These are phyloP conservation scores for Intellagama lesueurii DNA, from an alignment of 2,797 vertebrate genomes.

Conservation along the genomic window DNA sequence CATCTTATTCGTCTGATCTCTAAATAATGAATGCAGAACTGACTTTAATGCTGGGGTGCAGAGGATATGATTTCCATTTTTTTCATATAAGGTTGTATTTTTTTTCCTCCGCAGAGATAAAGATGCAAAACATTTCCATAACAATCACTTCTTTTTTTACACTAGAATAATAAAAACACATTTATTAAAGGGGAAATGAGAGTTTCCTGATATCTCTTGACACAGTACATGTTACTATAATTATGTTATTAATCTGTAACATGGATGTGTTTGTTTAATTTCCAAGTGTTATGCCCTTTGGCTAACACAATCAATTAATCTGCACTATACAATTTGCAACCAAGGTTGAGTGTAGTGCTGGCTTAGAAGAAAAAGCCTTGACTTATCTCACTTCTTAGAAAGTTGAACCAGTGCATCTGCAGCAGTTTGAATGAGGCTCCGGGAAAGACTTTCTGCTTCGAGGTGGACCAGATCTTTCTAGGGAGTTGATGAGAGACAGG, in stretches of 20 bases:
- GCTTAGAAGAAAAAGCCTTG: not conserved
- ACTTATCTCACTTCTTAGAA: not conserved
- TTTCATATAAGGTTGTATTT: not conserved
- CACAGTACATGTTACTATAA: slow-evolving; percentile 14
- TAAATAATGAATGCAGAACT: not conserved
- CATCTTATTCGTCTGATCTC: not conserved
- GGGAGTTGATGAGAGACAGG: not conserved
- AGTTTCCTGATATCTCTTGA: slow-evolving; percentile 20
- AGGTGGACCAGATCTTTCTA: not conserved
- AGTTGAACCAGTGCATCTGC: not conserved
- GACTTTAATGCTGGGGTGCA: not conserved
- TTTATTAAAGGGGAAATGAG: slow-evolving; percentile 18
- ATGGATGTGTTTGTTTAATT: slow-evolving; percentile 24
- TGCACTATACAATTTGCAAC: slow-evolving; percentile 18
- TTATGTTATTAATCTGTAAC: slow-evolving; percentile 33
- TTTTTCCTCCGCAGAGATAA: not conserved
- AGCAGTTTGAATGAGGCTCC: not conserved
- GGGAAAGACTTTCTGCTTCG: not conserved
- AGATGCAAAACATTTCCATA: not conserved
- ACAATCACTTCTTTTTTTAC: slow-evolving; percentile 1
- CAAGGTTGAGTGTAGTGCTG: not conserved
- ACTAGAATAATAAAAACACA: not conserved
- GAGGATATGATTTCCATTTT: not conserved
- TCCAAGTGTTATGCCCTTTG: slow-evolving; percentile 16
- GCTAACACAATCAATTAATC: slow-evolving; percentile 18